Evolutionary conservation across 2,888 invertebrate genomes (phyloP).

Genomic region (Pantelozetes paolii): DNA sequence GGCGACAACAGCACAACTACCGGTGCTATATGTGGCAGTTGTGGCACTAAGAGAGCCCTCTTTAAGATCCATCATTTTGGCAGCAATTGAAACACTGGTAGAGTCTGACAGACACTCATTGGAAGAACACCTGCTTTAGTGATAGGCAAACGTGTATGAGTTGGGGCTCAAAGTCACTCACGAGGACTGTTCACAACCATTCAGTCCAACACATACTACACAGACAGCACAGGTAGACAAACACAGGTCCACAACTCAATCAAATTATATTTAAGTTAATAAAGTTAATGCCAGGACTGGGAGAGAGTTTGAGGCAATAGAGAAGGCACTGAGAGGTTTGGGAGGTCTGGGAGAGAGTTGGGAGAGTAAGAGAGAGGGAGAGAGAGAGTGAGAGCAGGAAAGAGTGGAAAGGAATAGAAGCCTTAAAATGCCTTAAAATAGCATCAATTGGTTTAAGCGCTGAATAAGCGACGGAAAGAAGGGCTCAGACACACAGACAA

Average conservation of each 20-base stretch:
- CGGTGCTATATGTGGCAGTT: not conserved
- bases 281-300: not conserved
- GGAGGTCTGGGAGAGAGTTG: not conserved
- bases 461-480: not conserved
- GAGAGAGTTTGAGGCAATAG: slow-evolving; percentile 24
- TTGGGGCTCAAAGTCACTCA: slow-evolving; percentile 25
- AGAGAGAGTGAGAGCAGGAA: slow-evolving; percentile 34
- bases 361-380: slow-evolving; percentile 23
- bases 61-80: slow-evolving; percentile 37
- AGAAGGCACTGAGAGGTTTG: slow-evolving; percentile 31
- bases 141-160: slow-evolving; percentile 41
- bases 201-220: not conserved
- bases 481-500: slow-evolving; percentile 3
- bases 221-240: too few relatives aligned
- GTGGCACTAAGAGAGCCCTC: slow-evolving; percentile 19
- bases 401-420: slow-evolving; percentile 14
- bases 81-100: slow-evolving; percentile 37
- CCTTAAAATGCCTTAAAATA: slow-evolving; percentile 9
- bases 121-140: slow-evolving; percentile 33
- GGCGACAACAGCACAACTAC: slow-evolving; percentile 30
- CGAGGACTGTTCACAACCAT: not conserved
- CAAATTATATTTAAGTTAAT: too few relatives aligned
- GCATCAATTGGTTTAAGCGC: slow-evolving; percentile 8
- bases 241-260: too few relatives aligned
- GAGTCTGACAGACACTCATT: slow-evolving; percentile 34